Percentiles rank a stretch among this genome's conserved stretches.
phyloP scores from a whole-genome alignment of 2,797 vertebrate species.

The Cottoperca gobio region DNA sequence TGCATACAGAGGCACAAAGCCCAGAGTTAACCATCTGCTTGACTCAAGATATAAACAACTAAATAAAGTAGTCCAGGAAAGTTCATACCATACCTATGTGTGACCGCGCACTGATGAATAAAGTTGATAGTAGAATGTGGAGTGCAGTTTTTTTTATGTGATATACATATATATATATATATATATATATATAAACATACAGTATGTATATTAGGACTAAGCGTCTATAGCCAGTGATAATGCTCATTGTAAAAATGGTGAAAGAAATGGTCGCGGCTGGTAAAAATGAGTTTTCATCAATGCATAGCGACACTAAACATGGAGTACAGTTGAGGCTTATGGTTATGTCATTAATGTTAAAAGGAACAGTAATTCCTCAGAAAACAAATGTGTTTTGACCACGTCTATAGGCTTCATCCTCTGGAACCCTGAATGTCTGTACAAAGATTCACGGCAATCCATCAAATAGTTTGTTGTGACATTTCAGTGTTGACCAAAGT shows the following conservation, averaged over 20 bases:
- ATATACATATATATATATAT: too few species aligned
- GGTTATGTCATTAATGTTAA: neutral
- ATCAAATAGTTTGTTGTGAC: too few species aligned
- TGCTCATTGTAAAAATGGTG: neutral
- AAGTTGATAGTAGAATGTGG: slow-evolving; percentile 8
- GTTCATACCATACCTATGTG: slow-evolving; percentile 17
- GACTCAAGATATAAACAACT: slow-evolving; percentile 38
- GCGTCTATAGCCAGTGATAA: neutral
- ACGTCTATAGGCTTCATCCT: neutral
- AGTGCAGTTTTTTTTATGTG: neutral
- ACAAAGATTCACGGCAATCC: neutral
- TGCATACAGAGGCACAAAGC: slow-evolving; percentile 57
- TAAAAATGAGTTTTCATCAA: neutral
- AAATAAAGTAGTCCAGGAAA: slow-evolving; percentile 41
- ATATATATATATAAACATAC: too few species aligned
- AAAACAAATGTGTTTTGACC: neutral
- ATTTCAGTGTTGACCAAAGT: slow-evolving; percentile 5
- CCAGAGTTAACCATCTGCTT: slow-evolving; percentile 61
- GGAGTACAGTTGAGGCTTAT: neutral
- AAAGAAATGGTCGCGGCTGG: too few species aligned
- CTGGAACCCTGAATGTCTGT: neutral
- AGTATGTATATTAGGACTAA: neutral
- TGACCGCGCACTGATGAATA: slow-evolving; percentile 11
- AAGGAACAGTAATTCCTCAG: neutral
- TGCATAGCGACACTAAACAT: neutral